A percentile compares a stretch with the other conserved stretches of the same genome.
Conservation (phyloP, 2,113 vertebrate genomes). For the Pedetes capensis region DNA sequence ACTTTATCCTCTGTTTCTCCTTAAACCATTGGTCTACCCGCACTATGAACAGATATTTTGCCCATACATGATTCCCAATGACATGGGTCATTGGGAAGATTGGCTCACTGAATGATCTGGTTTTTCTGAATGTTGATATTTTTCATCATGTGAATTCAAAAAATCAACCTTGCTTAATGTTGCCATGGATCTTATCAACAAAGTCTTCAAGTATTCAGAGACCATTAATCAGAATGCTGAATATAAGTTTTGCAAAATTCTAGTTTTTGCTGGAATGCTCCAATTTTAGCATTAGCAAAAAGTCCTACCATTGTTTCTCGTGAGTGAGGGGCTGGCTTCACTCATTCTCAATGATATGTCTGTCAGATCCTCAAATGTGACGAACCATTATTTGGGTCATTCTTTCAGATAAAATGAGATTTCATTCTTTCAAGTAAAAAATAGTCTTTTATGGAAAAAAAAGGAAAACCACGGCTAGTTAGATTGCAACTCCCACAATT, state of each 20-base stretch:
- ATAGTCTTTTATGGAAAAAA: neutral
- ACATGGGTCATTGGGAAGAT: neutral
- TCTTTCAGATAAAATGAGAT: neutral
- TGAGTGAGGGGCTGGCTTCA: neutral
- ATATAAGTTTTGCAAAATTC: neutral
- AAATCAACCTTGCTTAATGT: neutral
- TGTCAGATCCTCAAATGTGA: neutral
- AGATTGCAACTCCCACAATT: neutral
- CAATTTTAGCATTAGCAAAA: neutral
- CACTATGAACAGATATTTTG: neutral
- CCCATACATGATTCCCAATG: accelerated
- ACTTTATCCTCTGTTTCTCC: neutral
- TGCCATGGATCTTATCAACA: neutral
- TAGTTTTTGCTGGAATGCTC: neutral
- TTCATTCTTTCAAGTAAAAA: neutral
- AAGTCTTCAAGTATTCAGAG: neutral
- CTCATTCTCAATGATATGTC: neutral
- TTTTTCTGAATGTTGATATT: neutral
- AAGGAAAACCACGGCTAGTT: too few species aligned
- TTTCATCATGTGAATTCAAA: neutral
- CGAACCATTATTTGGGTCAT: neutral
- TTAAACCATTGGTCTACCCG: neutral
- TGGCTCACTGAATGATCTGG: neutral
- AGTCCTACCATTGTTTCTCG: neutral
- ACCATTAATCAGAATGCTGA: neutral